Base-by-base conservation (phyloP, 2,888 invertebrate species). In the Tetropium fuscum region DNA sequence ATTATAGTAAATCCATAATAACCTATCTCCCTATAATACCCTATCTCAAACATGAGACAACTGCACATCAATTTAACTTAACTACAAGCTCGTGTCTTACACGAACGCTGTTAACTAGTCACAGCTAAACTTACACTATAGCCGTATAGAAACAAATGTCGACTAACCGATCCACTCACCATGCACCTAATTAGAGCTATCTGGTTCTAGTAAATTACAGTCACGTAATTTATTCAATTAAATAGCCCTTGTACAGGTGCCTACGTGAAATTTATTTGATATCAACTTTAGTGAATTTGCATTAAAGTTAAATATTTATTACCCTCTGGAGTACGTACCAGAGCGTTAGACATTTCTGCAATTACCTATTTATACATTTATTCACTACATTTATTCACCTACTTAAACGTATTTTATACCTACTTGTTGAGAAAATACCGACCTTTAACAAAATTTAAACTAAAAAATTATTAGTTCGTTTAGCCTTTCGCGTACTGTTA, bases 171-270 rank as follows among this genome's bases (percentile, higher is more conserved):
- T 43, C 36, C 44, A 22, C 32, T 47, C 53, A 47, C 60, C 61
- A 58, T 58, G 64, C 55, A 61, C 51, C 47, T 55, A 41, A 53
- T 58, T 64, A 58, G 53, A 57, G 63, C 60, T 59, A 48, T 53
- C 48, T 44, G 57, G 32, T 58, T 61, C 53, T 53, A 54, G 36
- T 40, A 51, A 51, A 27, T 38, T 40, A 8, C 53, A 55, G 61
- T 40, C 61, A 55, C 62, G 65, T 65, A 65, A 65, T 60, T 65
- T 63, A 65, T 65, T 58, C 65, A 63, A 63, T 65, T 65, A 65
- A 65, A 63, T 63, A 63, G 58, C 20, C 41, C 58, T 58, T 43
- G 65, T 57, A 60, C 63, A 60, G 57, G 38, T 51, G 51, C 10
- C 49, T 63, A 63, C 62, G 63, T 61, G 56, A 56, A 60, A 60